Conservation (phyloP, 2,888 invertebrate species). For the Stegana nigrithorax region DNA sequence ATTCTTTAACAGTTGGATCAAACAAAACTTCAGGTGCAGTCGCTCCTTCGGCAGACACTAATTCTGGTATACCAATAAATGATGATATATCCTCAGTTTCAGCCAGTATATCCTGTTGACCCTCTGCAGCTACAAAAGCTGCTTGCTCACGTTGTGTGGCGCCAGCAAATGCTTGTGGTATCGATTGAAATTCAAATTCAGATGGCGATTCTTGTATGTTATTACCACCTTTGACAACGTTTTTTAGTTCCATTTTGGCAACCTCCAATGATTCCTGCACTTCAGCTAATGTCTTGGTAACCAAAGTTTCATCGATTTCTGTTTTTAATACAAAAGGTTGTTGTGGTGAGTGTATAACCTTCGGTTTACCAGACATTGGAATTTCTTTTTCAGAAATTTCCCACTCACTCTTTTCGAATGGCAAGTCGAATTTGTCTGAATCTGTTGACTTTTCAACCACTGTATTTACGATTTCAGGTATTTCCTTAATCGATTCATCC, state of each 20-base stretch:
- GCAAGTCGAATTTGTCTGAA: conserved; percentile 53
- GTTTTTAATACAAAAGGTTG: conserved; percentile 14
- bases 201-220: conserved; percentile 79
- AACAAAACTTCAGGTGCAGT: conserved; percentile 45
- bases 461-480: conserved; percentile 8
- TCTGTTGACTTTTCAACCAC: neutral
- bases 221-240: conserved; percentile 73
- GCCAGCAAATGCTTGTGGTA: conserved; percentile 63
- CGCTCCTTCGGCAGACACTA: conserved; percentile 35
- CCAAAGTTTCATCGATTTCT: conserved; percentile 70
- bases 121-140: neutral
- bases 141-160: neutral
- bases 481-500: conserved; percentile 54
- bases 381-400: conserved; percentile 65
- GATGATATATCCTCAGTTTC: conserved; percentile 55
- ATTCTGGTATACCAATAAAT: conserved; percentile 61
- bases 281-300: conserved; percentile 76
- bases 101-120: neutral
- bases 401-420: conserved; percentile 65
- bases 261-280: conserved; percentile 79
- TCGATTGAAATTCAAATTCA: conserved; percentile 78
- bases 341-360: conserved; percentile 60
- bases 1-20: conserved; percentile 46
- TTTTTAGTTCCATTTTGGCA: conserved; percentile 77
- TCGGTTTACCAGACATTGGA: conserved; percentile 46